Percentiles rank a stretch among this genome's conserved stretches.
Conservation (phyloP, 2,113 vertebrate species). For the Caracal caracal region DNA sequence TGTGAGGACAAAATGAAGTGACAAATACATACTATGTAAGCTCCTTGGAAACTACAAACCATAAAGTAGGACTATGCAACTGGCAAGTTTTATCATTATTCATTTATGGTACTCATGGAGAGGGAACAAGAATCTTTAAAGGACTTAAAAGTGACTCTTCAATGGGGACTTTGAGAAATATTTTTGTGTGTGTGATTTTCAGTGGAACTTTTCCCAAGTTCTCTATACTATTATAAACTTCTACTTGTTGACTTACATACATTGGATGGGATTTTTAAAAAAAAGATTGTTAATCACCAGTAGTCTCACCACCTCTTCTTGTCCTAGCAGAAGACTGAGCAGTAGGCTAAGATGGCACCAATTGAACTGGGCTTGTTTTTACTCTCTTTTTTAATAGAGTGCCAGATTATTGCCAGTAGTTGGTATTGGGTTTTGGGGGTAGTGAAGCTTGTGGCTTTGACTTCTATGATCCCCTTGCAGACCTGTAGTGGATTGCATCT, state of each 20-base stretch:
- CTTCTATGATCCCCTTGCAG: conserved; percentile 38
- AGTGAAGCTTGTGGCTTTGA: conserved; percentile 58
- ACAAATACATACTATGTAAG: not conserved
- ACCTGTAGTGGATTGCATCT: conserved; percentile 59
- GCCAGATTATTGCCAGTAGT: conserved; percentile 21
- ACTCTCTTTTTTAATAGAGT: conserved; percentile 29
- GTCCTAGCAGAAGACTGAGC: not conserved
- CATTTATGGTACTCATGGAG: not conserved
- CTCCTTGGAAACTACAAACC: conserved; percentile 28
- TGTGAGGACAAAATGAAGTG: conserved; percentile 58
- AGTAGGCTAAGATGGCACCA: conserved; percentile 14
- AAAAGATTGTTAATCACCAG: not conserved
- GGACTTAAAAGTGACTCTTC: conserved; percentile 11
- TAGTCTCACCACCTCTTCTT: not conserved
- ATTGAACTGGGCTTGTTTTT: conserved; percentile 35
- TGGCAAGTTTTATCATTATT: not conserved
- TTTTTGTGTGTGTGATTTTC: not conserved
- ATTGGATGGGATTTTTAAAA: not conserved
- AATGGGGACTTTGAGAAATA: not conserved
- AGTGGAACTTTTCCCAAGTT: conserved; percentile 7
- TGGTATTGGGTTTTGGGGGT: conserved; percentile 38
- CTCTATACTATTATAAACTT: conserved; percentile 3
- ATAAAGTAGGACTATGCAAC: not conserved
- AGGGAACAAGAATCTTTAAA: conserved; percentile 30
- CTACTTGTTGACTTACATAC: not conserved